phyloP scores from a whole-genome alignment of 2,888 invertebrate species.

The Pammene fasciana region DNA sequence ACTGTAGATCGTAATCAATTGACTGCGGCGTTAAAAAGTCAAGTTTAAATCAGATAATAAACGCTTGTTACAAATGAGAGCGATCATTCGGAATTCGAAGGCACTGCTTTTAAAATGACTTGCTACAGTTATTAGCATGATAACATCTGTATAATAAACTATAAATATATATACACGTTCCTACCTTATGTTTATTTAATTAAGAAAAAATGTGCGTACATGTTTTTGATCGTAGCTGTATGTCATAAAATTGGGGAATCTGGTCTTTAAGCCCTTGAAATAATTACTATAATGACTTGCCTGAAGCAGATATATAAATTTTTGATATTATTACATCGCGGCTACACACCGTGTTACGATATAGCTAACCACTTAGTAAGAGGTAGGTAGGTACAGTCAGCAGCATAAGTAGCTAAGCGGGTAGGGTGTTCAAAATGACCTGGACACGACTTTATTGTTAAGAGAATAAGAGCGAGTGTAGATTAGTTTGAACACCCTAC shows the following conservation, averaged over 20 bases:
- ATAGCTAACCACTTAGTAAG: background rate
- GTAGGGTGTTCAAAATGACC: no score
- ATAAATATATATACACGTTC: background rate
- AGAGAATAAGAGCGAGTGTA: no score
- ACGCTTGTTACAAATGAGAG: slow-evolving; percentile 47
- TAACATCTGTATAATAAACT: slow-evolving; percentile 35
- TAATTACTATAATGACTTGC: slow-evolving; percentile 2
- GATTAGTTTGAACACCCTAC: no score
- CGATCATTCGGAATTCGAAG: slow-evolving; percentile 46
- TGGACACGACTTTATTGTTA: no score
- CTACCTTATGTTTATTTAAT: background rate
- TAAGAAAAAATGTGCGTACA: no score
- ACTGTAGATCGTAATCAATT: slow-evolving; percentile 24
- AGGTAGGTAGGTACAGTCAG: no score
- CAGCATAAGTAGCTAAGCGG: no score
- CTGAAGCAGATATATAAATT: background rate
- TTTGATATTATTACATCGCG: background rate
- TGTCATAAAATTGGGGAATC: background rate
- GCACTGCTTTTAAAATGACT: slow-evolving; percentile 47
- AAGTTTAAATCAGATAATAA: slow-evolving; percentile 46
- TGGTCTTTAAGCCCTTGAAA: slow-evolving; percentile 7
- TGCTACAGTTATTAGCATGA: slow-evolving; percentile 50
- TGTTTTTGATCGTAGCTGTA: background rate
- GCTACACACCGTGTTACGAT: background rate
- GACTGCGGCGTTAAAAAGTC: slow-evolving; percentile 34